These are phyloP conservation scores for Anomalospiza imberbis DNA, from an alignment of 2,797 vertebrate genomes.

Conservation along the genomic window DNA sequence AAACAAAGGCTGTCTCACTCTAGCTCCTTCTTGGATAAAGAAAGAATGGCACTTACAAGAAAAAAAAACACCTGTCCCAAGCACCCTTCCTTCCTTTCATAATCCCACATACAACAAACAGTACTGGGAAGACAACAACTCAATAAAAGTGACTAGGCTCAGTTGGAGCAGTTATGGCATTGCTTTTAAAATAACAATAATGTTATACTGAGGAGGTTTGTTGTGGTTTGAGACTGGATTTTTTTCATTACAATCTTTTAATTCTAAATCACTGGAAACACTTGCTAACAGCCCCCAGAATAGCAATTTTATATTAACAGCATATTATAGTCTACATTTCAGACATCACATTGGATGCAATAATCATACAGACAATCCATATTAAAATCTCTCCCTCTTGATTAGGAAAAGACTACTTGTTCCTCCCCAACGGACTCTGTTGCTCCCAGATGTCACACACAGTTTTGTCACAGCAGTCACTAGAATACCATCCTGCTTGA, in stretches of 20 bases:
- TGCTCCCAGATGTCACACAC: not conserved
- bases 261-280: slow-evolving; percentile 23
- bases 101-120: not conserved
- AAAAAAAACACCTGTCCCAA: slow-evolving; percentile 29
- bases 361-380: slow-evolving; percentile 16
- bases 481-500: not conserved
- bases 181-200: not conserved
- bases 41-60: not conserved
- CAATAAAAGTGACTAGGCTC: not conserved
- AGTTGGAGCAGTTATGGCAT: not conserved
- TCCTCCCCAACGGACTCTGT: not conserved
- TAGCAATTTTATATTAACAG: slow-evolving; percentile 10
- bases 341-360: slow-evolving; percentile 4
- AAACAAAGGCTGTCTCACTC: not conserved
- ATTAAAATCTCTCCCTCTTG: slow-evolving; percentile 7
- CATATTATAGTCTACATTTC: slow-evolving; percentile 11
- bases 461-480: not conserved
- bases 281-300: slow-evolving; percentile 14
- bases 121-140: not conserved
- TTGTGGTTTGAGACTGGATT: not conserved
- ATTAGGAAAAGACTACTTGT: not conserved
- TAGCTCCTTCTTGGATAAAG: not conserved
- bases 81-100: not conserved
- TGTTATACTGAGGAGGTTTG: not conserved
- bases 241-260: not conserved